These are phyloP conservation scores for Pseudomyrmex dendroicus DNA, from an alignment of 1,140 invertebrate genomes.

Conservation along the genomic window DNA sequence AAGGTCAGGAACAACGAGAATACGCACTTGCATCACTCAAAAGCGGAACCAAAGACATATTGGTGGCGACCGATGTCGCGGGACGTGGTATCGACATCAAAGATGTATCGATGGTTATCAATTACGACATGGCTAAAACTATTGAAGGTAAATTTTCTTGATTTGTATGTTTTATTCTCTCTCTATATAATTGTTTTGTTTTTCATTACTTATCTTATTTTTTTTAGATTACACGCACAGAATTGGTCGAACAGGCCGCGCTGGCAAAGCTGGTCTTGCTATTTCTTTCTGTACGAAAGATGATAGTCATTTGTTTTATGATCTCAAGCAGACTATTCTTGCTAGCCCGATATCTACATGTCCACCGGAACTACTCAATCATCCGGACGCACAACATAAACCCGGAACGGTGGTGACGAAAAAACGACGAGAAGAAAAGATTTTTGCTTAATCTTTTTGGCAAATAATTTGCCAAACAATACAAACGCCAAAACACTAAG, in stretches of 20 bases:
- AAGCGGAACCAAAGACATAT: constrained; percentile 97
- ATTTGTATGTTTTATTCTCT: constrained; percentile 27
- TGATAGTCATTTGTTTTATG: constrained; percentile 97
- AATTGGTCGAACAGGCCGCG: constrained; percentile 99
- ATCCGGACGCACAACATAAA: constrained; percentile 99
- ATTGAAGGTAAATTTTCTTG: constrained; percentile 92
- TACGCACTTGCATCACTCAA: constrained; percentile 98
- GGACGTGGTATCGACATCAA: constrained; percentile 99
- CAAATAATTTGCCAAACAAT: not conserved
- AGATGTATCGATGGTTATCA: constrained; percentile 99
- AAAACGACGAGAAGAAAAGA: constrained; percentile 97
- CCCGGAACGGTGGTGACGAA: constrained; percentile 97
- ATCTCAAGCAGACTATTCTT: constrained; percentile 96
- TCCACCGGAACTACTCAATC: constrained; percentile 98
- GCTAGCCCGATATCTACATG: constrained; percentile 97
- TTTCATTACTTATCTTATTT: too few species aligned
- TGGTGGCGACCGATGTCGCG: constrained; percentile 99
- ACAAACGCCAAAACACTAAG: not conserved
- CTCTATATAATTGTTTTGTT: constrained; percentile 21
- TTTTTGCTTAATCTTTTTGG: constrained; percentile 89
- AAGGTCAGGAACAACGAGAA: constrained; percentile 99
- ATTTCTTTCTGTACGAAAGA: constrained; percentile 99
- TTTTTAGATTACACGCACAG: constrained; percentile 97
- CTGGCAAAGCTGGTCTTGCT: constrained; percentile 98
- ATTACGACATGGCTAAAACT: constrained; percentile 99